Base-by-base conservation (phyloP, 2,797 vertebrate genomes). In the Gouania willdenowi region DNA sequence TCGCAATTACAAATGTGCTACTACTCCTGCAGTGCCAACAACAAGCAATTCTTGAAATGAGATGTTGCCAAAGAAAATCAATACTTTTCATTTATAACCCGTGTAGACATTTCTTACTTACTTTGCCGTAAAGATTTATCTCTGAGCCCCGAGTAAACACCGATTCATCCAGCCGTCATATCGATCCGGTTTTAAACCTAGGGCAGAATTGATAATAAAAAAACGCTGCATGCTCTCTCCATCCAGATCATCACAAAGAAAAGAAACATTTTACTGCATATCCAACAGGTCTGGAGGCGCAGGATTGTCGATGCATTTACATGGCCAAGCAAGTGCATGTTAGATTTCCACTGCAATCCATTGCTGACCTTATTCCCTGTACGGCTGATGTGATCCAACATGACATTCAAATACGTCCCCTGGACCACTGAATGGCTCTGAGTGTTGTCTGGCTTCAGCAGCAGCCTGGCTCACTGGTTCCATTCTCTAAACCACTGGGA, bases 361-460 rank as follows among this genome's bases (percentile, higher is more conserved):
- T 36, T 22, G 52, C 51, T 83, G 82, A 82, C 82, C 81, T 83
- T 77, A 66, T 68, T 64, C 51, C 52, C 48, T 38, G 52, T 38
- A 48, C 51, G 32, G 64, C 52, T 81, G 82, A 86, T 69, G 72
- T 81, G 65, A 86, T 83, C 53, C 57, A 66, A 70, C 54, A 47
- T 83, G 87, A 86, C 84, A 79, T 69, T 51, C 57, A 45, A 75
- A 78, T 68, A 40, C 63, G 72, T 82, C 71, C 75, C 41, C 58
- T 74, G 67, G 59, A 71, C 66, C 63, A 59, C 24, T 4, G 40
- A 47, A 43, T 29, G 23, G 62, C 71, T 81, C 66, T 66, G 58
- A 69, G 79, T 66, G 72, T 53, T 45, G 46, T 18, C 39, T 30
- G 41, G 31, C 31, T 43, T 56, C 44, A 54, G 47, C 40, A 41